These are phyloP conservation scores for Megamerina dolium DNA, from an alignment of 2,888 invertebrate species.

Conservation along the genomic window DNA sequence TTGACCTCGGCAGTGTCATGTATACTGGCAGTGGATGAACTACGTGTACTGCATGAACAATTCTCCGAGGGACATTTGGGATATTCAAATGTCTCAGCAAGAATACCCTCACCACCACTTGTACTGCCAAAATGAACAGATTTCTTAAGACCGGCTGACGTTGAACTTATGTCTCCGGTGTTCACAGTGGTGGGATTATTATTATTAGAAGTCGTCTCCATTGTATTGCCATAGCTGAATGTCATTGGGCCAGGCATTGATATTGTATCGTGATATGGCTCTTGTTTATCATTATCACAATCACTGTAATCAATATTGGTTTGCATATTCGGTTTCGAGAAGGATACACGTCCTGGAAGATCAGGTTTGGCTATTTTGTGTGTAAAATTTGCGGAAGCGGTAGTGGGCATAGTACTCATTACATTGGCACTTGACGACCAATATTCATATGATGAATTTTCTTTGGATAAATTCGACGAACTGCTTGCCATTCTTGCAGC, in stretches of 20 bases:
- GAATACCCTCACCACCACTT: constrained; percentile 30
- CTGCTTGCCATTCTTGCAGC: constrained; percentile 16
- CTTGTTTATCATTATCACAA: constrained; percentile 42
- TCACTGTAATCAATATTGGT: constrained; percentile 41
- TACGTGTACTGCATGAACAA: constrained; percentile 45
- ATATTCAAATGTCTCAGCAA: constrained; percentile 43
- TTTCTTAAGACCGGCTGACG: constrained; percentile 34
- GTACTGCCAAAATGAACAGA: constrained; percentile 43
- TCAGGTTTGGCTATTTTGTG: constrained; percentile 37
- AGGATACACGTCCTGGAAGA: constrained; percentile 48
- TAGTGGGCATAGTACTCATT: constrained; percentile 19
- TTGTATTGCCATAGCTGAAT: neutral
- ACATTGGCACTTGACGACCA: constrained; percentile 18
- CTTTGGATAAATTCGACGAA: constrained; percentile 10
- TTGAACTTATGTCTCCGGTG: neutral
- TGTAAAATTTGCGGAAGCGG: constrained; percentile 2
- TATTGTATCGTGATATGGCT: constrained; percentile 21
- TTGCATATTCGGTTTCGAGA: constrained; percentile 35
- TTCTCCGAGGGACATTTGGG: constrained; percentile 47
- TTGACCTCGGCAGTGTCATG: constrained; percentile 29
- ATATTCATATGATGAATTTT: constrained; percentile 18
- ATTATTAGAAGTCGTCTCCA: neutral
- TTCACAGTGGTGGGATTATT: neutral
- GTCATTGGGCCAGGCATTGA: constrained; percentile 37
- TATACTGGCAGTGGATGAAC: constrained; percentile 37